A percentile compares a stretch with the other conserved stretches of the same genome.
Conservation (phyloP, 2,113 vertebrate genomes). For the Cichladusa arquata region DNA sequence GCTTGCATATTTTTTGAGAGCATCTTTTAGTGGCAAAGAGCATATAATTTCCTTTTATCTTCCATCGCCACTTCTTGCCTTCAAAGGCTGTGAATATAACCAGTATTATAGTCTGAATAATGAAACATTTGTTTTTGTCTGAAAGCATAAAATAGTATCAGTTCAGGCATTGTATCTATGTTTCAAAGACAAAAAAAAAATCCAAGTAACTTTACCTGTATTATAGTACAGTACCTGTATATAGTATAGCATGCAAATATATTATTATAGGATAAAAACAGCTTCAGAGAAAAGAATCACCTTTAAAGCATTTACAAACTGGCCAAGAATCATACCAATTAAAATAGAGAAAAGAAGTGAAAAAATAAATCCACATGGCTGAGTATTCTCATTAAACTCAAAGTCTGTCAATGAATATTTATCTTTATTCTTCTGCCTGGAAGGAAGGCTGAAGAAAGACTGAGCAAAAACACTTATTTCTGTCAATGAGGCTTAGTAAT, state of each 20-base stretch:
- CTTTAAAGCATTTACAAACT: neutral
- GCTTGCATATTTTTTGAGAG: neutral
- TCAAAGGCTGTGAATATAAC: neutral
- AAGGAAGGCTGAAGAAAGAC: slow-evolving; percentile 7
- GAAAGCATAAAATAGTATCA: neutral
- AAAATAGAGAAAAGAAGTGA: neutral
- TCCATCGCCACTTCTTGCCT: neutral
- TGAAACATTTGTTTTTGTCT: neutral
- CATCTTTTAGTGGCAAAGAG: neutral
- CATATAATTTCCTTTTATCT: neutral
- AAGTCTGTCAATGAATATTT: slow-evolving; percentile 8
- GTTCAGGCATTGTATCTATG: neutral
- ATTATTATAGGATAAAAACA: neutral
- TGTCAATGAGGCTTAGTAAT: slow-evolving; percentile 49
- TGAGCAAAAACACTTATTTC: neutral
- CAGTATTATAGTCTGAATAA: neutral
- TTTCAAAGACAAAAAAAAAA: neutral
- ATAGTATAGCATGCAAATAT: neutral
- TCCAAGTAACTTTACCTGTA: neutral
- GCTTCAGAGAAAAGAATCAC: neutral
- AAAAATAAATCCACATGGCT: neutral
- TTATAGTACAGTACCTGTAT: neutral
- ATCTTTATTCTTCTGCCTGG: neutral
- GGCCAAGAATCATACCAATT: neutral
- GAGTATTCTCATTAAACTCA: slow-evolving; percentile 18